Percentiles rank a stretch among this genome's conserved stretches.
Conservation (phyloP, 2,888 invertebrate species). For the Pachliopta kotzebuea region DNA sequence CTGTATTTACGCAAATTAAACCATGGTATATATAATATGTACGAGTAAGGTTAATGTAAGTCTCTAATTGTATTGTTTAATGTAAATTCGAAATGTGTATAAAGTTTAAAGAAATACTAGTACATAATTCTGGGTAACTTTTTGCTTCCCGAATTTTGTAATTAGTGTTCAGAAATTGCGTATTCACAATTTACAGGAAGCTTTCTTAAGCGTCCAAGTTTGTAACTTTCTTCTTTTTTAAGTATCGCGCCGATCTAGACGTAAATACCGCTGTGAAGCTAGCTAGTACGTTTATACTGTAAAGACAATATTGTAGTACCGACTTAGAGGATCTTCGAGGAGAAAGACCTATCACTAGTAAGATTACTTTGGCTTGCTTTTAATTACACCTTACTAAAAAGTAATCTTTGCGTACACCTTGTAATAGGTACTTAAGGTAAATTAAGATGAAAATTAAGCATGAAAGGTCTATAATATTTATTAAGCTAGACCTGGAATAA, state of each 20-base stretch:
- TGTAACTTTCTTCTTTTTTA: too few relatives aligned
- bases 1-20: too few relatives aligned
- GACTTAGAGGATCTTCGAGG: not conserved
- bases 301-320: not conserved
- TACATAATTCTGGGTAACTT: too few relatives aligned
- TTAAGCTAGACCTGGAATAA: conserved; percentile 14
- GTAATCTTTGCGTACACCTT: not conserved
- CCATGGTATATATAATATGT: not conserved
- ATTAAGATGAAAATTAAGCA: conserved; percentile 1
- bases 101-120: too few relatives aligned
- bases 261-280: too few relatives aligned
- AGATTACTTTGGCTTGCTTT: not conserved
- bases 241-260: too few relatives aligned
- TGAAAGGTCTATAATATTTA: conserved; percentile 3
- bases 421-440: not conserved
- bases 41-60: not conserved
- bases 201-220: too few relatives aligned
- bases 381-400: not conserved
- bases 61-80: not conserved
- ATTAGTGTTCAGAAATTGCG: too few relatives aligned
- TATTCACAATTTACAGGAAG: too few relatives aligned
- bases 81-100: not conserved
- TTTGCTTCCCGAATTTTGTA: too few relatives aligned
- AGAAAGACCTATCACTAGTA: not conserved
- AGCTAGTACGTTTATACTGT: too few relatives aligned